Percentiles rank a stretch among this genome's conserved stretches.
These are phyloP conservation scores for Nixonia krombeini DNA, from an alignment of 1,140 invertebrate species.

Conservation along the genomic window DNA sequence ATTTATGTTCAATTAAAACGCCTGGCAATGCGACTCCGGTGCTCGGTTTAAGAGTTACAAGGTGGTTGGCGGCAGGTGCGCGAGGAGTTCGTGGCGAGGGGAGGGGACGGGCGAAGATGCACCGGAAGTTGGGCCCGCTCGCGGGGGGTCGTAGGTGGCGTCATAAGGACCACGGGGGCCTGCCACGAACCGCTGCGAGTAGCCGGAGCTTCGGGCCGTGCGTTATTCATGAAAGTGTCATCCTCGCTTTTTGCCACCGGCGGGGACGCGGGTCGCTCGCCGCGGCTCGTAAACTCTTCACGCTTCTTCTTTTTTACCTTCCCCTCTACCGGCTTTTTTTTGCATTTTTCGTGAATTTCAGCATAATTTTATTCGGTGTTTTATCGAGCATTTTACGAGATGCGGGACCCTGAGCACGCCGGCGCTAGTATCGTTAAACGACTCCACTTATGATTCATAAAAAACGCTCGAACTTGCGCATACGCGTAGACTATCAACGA, in stretches of 20 bases:
- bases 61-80: conserved; percentile 44
- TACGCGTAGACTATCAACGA: too few species aligned
- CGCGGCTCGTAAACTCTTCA: not conserved
- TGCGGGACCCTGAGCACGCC: too few species aligned
- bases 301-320: not conserved
- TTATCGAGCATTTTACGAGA: not conserved
- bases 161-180: conserved; percentile 39
- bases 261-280: not conserved
- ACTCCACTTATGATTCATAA: too few species aligned
- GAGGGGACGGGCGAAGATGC: conserved; percentile 28
- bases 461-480: too few species aligned
- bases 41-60: conserved; percentile 41
- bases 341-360: too few species aligned
- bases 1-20: conserved; percentile 60
- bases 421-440: too few species aligned
- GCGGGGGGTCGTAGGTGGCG: conserved; percentile 34
- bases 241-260: not conserved
- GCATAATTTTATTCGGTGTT: not conserved
- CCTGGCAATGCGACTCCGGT: conserved; percentile 48
- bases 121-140: conserved; percentile 34
- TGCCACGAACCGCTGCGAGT: conserved; percentile 12
- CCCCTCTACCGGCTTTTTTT: too few species aligned
- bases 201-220: conserved; percentile 15
- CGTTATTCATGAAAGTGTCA: not conserved
- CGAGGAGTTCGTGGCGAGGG: conserved; percentile 18